phyloP scores from a whole-genome alignment of 2,113 vertebrate species.

The Ophiodon elongatus region DNA sequence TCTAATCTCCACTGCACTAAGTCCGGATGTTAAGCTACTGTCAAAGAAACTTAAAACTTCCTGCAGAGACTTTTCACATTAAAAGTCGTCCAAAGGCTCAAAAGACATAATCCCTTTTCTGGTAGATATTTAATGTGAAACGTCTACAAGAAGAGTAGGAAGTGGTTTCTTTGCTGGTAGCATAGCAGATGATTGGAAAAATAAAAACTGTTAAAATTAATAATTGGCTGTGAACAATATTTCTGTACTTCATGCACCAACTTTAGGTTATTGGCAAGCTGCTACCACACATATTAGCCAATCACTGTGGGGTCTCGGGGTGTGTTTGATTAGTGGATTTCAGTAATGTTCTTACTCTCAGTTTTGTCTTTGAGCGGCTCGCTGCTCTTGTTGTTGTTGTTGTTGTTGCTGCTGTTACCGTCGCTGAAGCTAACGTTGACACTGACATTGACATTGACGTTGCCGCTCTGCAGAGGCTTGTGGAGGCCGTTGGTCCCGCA shows the following conservation, averaged over 20 bases:
- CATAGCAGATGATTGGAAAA: background rate
- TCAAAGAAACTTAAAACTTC: background rate
- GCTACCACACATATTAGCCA: background rate
- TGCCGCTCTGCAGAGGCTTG: conserved; percentile 27
- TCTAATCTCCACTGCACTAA: background rate
- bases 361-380: conserved; percentile 42
- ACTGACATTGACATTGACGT: background rate
- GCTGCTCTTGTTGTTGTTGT: background rate
- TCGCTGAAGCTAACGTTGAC: background rate
- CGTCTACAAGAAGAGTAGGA: background rate
- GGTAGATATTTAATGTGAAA: background rate
- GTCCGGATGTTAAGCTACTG: background rate
- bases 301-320: background rate
- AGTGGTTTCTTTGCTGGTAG: background rate
- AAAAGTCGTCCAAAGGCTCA: background rate
- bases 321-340: background rate
- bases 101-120: background rate
- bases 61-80: background rate
- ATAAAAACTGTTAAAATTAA: background rate
- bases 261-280: background rate
- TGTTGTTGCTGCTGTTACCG: too few species aligned
- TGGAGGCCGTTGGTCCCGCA: conserved; percentile 31
- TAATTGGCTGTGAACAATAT: background rate
- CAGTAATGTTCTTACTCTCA: conserved; percentile 46
- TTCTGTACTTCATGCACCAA: background rate